Evolutionary conservation across 1,140 invertebrate species (phyloP).

Genomic region (Drosophila kikkawai): DNA sequence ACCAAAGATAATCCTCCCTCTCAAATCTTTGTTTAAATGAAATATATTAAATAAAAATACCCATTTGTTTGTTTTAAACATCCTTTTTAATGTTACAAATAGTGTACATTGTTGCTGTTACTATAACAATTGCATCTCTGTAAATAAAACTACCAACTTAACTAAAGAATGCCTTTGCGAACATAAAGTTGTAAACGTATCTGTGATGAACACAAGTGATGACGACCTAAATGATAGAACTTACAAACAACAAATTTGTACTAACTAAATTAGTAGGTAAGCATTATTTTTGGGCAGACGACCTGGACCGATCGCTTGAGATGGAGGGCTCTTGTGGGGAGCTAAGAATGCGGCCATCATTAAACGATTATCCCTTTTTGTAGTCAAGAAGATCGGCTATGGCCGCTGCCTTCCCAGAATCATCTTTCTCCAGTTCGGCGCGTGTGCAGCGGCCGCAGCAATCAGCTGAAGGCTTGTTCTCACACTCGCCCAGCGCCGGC

Average conservation of each 20-base stretch:
- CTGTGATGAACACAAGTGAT: slow-evolving; percentile 64
- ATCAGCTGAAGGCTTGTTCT: slow-evolving; percentile 74
- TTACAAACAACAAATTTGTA: slow-evolving; percentile 73
- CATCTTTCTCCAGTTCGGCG: slow-evolving; percentile 79
- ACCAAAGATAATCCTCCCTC: too few species aligned
- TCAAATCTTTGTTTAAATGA: neutral
- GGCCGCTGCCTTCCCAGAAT: slow-evolving; percentile 58
- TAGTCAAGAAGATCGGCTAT: slow-evolving; percentile 75
- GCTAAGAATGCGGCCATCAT: neutral
- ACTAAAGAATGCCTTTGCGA: slow-evolving; percentile 43
- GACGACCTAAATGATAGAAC: slow-evolving; percentile 23
- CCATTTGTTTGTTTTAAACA: slow-evolving; percentile 29
- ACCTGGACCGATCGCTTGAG: slow-evolving; percentile 37
- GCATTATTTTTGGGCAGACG: slow-evolving; percentile 60
- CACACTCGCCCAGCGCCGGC: slow-evolving; percentile 80
- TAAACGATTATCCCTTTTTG: slow-evolving; percentile 74
- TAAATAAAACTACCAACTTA: slow-evolving; percentile 53
- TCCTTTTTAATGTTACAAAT: slow-evolving; percentile 45
- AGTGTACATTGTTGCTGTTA: slow-evolving; percentile 30
- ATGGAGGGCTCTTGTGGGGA: slow-evolving; percentile 20
- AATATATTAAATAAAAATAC: slow-evolving; percentile 3
- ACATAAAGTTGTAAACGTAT: slow-evolving; percentile 16
- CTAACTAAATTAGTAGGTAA: slow-evolving; percentile 79
- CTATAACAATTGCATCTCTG: slow-evolving; percentile 57
- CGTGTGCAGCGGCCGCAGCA: slow-evolving; percentile 82